Conservation (phyloP, 1,140 invertebrate genomes). For the Bombus pyrosoma region DNA sequence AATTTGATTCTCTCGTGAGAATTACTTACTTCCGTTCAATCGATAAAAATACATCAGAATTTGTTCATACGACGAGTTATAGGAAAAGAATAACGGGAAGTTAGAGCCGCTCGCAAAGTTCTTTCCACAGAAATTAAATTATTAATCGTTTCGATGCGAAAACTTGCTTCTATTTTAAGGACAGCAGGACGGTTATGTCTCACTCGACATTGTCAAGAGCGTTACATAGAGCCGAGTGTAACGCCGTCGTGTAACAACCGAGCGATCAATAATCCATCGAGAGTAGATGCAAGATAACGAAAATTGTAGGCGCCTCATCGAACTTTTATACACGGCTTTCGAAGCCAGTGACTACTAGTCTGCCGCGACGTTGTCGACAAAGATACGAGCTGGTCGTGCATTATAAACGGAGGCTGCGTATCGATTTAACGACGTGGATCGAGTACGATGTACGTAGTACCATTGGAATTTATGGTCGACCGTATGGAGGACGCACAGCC, state of each 20-base stretch:
- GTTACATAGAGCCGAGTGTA: conserved; percentile 6
- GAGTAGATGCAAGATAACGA: conserved; percentile 60
- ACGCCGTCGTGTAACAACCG: conserved; percentile 44
- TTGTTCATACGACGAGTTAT: too few relatives aligned
- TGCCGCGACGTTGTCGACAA: background rate
- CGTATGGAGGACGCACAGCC: conserved; percentile 11
- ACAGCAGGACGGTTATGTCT: background rate
- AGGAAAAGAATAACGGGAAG: background rate
- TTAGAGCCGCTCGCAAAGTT: too few relatives aligned
- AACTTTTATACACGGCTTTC: conserved; percentile 61
- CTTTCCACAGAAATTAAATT: background rate
- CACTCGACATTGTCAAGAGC: background rate
- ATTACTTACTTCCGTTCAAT: too few relatives aligned
- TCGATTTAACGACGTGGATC: conserved; percentile 39
- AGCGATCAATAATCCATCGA: conserved; percentile 67
- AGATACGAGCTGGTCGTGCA: background rate
- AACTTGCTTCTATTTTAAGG: conserved; percentile 1
- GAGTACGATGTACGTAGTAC: background rate
- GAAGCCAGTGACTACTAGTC: background rate
- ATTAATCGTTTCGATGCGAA: background rate
- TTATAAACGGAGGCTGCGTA: background rate
- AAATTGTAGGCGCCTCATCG: conserved; percentile 57
- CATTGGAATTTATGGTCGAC: conserved; percentile 9
- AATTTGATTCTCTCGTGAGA: too few relatives aligned
- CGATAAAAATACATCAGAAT: too few relatives aligned